Base-by-base conservation (phyloP, 2,113 vertebrate species). In the Vidua macroura region DNA sequence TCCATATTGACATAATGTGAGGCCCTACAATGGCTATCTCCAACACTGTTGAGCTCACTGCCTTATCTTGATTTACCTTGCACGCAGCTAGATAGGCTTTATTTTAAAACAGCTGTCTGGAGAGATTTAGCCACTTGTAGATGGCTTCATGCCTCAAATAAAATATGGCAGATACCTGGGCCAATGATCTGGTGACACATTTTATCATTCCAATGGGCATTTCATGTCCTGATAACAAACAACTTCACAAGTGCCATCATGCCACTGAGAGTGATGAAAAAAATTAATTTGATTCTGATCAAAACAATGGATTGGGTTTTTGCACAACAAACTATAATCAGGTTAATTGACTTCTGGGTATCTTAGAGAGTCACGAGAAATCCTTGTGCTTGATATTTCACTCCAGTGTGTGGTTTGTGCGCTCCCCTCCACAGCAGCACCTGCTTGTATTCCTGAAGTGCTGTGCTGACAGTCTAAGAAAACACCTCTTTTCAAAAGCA, bases 401-500 rank as follows among this genome's bases (percentile, higher is more conserved):
- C 90, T 95, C 83, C 52, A 59, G 88, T 5, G 27, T 69, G 70
- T 52, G 83, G 78, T 93, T 91, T 46, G 3, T 6, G 4, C 28
- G 37, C 56, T 70, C 56, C 49, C 37, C 56, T 96, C 58, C 52
- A 31, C n/a, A 75, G 77, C 84, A 95, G 90, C 90, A 79, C 91
- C 86, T 92, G 78, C 78, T 80, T 95, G n/a, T 10, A 58, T 94
- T 66, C 33, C 93, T 44, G 70, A 63, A 85, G 76, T 13, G 48
- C 74, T 79, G 48, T 67, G 64, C 81, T 90, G 85, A 86, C 70
- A 92, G 89, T 91, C 93, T 93, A 88, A 95, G 93, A 76, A 96
- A 97, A 90, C 70, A 80, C 83, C 93, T 95, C 68, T 88, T 91
- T 77, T 88, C 74, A 91, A 95, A 92, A 93, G 55, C 84, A 86